Base-by-base conservation (phyloP, 2,113 vertebrate genomes). In the Silurus meridionalis region DNA sequence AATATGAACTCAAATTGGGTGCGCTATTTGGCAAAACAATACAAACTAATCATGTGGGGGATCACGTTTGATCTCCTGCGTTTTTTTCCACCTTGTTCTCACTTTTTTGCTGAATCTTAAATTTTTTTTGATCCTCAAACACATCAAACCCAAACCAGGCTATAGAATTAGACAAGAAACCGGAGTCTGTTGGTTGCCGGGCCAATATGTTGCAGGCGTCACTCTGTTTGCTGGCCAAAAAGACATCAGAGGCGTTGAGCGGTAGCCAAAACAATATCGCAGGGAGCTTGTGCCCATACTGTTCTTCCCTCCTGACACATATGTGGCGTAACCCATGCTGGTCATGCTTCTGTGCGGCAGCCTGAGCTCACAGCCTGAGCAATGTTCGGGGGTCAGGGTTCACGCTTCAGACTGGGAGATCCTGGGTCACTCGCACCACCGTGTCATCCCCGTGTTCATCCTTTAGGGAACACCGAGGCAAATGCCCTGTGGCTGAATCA, bases 181-280 rank as follows among this genome's bases (percentile, higher is more conserved):
- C 11, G 57, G 25, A 75, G 48, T 6, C 66, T 61, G 57, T 52
- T 55, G 28, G 55, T 81, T 50, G 80, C 83, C 72, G 46, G 64
- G 63, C 21, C 66, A 80, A 61, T 66, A 83, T 78, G 83, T 77
- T 72, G 53, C 72, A 63, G 57, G 28, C 55, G 66, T 87, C 71
- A 50, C 86, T 85, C 66, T 3, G 72, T 85, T 80, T 87, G 82
- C 80, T 63, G 58, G 69, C 83, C 63, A 85, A 60, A 37, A 80
- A 79, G 83, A 83, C 72, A 67, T 87, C 37, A 48, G 60, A 89
- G 85, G 84, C 63, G 50, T 78, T 87, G 77, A 85, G 86, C 80
- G 53, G 64, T 28, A 74, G 80, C 80, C 72, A 55, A 83, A 85
- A 84, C 85, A 75, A 78, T 85, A 71, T 87, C 71, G 57, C 63